Base-by-base conservation (phyloP, 2,797 vertebrate genomes). In the Lophura swinhoii region DNA sequence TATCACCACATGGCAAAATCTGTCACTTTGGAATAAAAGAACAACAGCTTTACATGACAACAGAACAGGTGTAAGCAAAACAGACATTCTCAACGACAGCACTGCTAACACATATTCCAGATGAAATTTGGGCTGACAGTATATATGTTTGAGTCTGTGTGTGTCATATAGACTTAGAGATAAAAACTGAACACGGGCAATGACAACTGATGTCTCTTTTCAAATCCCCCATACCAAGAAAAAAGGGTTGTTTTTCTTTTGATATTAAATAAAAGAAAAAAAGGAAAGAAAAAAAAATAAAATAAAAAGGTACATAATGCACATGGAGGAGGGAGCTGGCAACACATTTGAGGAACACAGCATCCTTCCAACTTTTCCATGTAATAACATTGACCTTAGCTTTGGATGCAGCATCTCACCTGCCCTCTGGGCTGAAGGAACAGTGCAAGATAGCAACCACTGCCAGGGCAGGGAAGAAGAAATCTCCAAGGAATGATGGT, bases 391-490 rank as follows among this genome's bases (percentile, higher is more conserved):
- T 89, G 91, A 96, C 78, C 93, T 97, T 91, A 90, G 85, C 84
- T 91, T 94, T 92, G 91, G 94, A 93, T 94, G 84, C 55, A 93
- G 84, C 88, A 91, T 95, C 91, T 95, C 92, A 87, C 86, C 95
- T 96, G 92, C 91, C 88, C 55, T 96, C 80, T 94, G 88, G 93
- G 93, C 94, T 96, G 94, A 96, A 94, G 92, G 92, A 96, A 92
- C 64, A 97, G 71, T 96, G 88, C 72, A 78, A 95, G 94, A 86
- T 87, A 92, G 89, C 87, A 96, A 93, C 68, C 84, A 96, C 94
- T 94, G 91, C 93, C 94, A 96, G 92, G 91, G 93, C 88, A 97
- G 89, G 93, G 66, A 96, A 95, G 94, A 97, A 93, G 96, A 90
- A 89, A 91, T 96, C 95, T 94, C 90, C 88, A 92, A 49, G 70